Evolutionary conservation across 2,888 invertebrate species (phyloP), one percentile per base, ranked within the genome.

Genomic region (Tachina grossa): DNA sequence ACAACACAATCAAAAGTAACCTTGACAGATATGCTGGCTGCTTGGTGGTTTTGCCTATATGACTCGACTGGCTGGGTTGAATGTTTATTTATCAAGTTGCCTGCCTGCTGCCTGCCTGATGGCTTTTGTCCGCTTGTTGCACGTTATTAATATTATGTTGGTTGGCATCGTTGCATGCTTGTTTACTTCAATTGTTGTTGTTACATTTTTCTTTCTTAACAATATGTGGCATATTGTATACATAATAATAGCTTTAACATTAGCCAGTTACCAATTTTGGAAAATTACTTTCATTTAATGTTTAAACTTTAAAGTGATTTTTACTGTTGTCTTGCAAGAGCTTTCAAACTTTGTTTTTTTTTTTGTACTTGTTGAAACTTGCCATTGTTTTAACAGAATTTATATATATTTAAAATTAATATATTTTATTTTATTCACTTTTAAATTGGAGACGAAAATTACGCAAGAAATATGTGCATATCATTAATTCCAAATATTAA

Each of bases 241-340:
- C 63, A 53, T 78, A 82, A 80, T 76, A 87, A 74, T 76, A 87
- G 75, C 84, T 83, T 85, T 88, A 87, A 87, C 87, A 88, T 87
- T 88, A 89, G 89, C 89, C 87, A 88, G 90, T 90, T 91, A 88
- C 92, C 92, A 90, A 88, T 89, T 91, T 91, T 89, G 91, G 91
- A 77, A 88, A 89, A 89, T 87, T 89, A 91, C 91, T 91, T 91
- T 91, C 91, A 90, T 91, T 90, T 91, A 89, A 66, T 87, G 84
- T 87, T 85, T 71, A 51, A 79, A 85, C 84, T 87, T 85, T 71
- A 51, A 79, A 85, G 69, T 72, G 76, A 80, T 75, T 80, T 79
- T 53, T 78, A 11, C 51, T 66, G 72, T 53, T 66, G 57, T 45
- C 45, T 75, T 59, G 59, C 57, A 65, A 65, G 31, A 31, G 31